Percentiles rank a stretch among this genome's conserved stretches.
These are phyloP conservation scores for Leucoma salicis DNA, from an alignment of 2,888 invertebrate genomes.

Conservation along the genomic window DNA sequence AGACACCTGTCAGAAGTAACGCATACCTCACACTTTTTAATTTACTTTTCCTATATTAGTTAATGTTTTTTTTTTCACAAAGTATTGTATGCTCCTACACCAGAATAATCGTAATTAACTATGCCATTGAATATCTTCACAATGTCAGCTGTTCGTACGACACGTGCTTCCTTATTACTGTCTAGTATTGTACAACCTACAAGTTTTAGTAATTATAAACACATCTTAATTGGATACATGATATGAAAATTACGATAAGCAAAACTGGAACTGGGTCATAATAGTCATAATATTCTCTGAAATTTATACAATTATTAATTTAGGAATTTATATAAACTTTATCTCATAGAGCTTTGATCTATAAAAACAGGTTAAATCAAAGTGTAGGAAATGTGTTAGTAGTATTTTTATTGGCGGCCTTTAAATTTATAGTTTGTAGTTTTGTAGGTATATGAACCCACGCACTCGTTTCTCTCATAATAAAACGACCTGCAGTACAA, in stretches of 20 bases:
- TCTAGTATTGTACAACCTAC: slow-evolving; percentile 24
- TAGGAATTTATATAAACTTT: slow-evolving; percentile 70
- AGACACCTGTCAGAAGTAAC: slow-evolving; percentile 19
- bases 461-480: slow-evolving; percentile 53
- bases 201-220: slow-evolving; percentile 32
- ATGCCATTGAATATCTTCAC: slow-evolving; percentile 17
- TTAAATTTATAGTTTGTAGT: slow-evolving; percentile 70
- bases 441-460: slow-evolving; percentile 65
- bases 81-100: slow-evolving; percentile 18
- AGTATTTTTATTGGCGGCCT: slow-evolving; percentile 74
- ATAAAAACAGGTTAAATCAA: slow-evolving; percentile 76
- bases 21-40: slow-evolving; percentile 23
- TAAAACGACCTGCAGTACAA: slow-evolving; percentile 56
- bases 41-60: slow-evolving; percentile 22
- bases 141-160: slow-evolving; percentile 45
- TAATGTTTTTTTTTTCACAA: slow-evolving; percentile 21
- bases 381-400: slow-evolving; percentile 78
- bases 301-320: slow-evolving; percentile 53
- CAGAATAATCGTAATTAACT: slow-evolving; percentile 30
- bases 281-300: slow-evolving; percentile 46
- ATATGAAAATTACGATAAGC: slow-evolving; percentile 33
- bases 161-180: slow-evolving; percentile 18
- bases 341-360: slow-evolving; percentile 74
- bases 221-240: slow-evolving; percentile 35
- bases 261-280: slow-evolving; percentile 43